A percentile compares a stretch with the other conserved stretches of the same genome.
phyloP scores from a whole-genome alignment of 2,797 vertebrate species.

The Octomys mimax region DNA sequence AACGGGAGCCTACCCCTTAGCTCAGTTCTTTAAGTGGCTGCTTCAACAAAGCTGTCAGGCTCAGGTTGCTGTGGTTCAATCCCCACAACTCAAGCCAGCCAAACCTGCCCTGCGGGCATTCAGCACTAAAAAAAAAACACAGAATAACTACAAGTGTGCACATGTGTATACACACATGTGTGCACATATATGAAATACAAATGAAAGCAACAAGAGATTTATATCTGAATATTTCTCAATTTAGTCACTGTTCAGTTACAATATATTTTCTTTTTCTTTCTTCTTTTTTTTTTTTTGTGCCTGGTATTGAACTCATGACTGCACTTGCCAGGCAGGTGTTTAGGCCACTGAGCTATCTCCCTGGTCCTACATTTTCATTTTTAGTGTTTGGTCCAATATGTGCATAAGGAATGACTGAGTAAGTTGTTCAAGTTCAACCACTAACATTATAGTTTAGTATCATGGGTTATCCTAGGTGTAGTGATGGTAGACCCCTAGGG shows the following conservation, averaged over 20 bases:
- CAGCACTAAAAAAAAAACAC: too few relatives aligned
- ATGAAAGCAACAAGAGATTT: not conserved
- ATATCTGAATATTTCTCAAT: not conserved
- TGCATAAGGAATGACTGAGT: not conserved
- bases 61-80: too few relatives aligned
- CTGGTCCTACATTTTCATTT: not conserved
- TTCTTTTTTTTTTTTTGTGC: too few relatives aligned
- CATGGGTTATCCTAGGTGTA: not conserved
- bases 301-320: too few relatives aligned
- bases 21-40: too few relatives aligned
- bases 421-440: not conserved
- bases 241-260: not conserved
- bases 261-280: not conserved
- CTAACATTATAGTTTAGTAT: not conserved
- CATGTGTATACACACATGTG: not conserved
- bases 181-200: not conserved
- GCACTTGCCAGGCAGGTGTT: too few relatives aligned
- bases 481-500: not conserved
- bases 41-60: too few relatives aligned
- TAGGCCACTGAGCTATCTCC: too few relatives aligned
- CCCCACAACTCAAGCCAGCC: too few relatives aligned
- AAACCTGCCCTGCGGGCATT: too few relatives aligned
- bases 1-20: not conserved
- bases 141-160: constrained; percentile 16
- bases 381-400: not conserved